phyloP scores from a whole-genome alignment of 2,888 invertebrate species.

The Tribolium freemani region DNA sequence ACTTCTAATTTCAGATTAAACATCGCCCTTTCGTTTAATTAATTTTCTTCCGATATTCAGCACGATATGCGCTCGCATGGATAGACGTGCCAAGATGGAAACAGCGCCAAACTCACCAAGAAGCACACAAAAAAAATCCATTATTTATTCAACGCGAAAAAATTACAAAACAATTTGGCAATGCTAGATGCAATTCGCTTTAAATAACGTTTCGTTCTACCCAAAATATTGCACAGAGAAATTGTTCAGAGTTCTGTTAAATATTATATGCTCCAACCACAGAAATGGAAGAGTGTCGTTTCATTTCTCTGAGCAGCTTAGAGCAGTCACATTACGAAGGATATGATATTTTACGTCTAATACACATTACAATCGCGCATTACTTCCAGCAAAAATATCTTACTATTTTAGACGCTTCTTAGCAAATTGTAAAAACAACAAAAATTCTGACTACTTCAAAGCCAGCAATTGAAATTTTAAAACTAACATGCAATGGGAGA shows the following conservation, averaged over 20 bases:
- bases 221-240: not conserved
- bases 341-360: not conserved
- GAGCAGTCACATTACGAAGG: not conserved
- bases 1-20: slow-evolving; percentile 46
- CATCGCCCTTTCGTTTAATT: slow-evolving; percentile 43
- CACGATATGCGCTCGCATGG: slow-evolving; percentile 12
- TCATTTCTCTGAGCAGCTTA: not conserved
- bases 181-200: no score
- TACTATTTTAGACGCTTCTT: no score
- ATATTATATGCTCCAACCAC: not conserved
- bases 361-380: no score
- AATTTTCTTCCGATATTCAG: slow-evolving; percentile 36
- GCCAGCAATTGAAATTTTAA: no score
- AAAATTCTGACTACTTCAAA: no score
- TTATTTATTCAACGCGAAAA: not conserved
- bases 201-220: not conserved
- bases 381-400: no score
- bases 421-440: no score
- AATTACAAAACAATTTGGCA: not conserved
- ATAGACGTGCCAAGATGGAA: not conserved
- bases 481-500: no score
- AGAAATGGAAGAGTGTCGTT: not conserved
- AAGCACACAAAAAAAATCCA: not conserved
- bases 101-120: not conserved
- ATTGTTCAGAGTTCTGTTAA: not conserved